Conservation (phyloP, 1,140 invertebrate genomes). For the Platyscapa corneri region DNA sequence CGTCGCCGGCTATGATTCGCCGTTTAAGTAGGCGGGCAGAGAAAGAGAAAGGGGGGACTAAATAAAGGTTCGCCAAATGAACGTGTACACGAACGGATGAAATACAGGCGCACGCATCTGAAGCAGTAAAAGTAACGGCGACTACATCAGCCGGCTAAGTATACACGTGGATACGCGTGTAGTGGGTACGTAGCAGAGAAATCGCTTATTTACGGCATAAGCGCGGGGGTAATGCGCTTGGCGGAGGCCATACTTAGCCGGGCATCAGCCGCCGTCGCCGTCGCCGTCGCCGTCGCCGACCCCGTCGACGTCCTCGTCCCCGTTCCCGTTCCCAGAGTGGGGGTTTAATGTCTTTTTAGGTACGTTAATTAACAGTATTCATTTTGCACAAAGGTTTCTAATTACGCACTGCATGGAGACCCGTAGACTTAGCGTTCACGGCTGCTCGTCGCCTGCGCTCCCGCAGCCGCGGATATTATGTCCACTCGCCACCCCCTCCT, state of each 20-base stretch:
- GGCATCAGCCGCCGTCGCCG: conserved; percentile 59
- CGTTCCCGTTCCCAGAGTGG: neutral
- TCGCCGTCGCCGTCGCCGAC: too few species aligned
- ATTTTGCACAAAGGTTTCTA: conserved; percentile 79
- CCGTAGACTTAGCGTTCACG: conserved; percentile 70
- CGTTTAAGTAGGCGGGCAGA: conserved; percentile 44
- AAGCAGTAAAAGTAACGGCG: neutral
- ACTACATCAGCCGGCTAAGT: neutral
- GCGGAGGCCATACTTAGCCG: conserved; percentile 70
- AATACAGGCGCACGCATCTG: neutral
- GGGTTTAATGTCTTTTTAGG: conserved; percentile 76
- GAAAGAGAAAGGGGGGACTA: neutral
- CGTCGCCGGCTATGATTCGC: conserved; percentile 13
- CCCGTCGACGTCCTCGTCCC: too few species aligned
- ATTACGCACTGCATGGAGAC: conserved; percentile 74
- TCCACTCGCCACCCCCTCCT: conserved; percentile 25
- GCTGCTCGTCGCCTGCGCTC: neutral
- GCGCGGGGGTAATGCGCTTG: conserved; percentile 63
- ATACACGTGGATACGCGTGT: neutral
- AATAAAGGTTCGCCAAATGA: conserved; percentile 31
- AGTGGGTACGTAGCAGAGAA: conserved; percentile 66
- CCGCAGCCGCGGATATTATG: conserved; percentile 43
- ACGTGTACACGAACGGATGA: conserved; percentile 12
- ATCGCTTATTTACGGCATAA: conserved; percentile 67
- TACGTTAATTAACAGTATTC: conserved; percentile 78